Percentiles rank a stretch among this genome's conserved stretches.
Conservation (phyloP, 2,797 vertebrate genomes). For the Hafferia zeledoni region DNA sequence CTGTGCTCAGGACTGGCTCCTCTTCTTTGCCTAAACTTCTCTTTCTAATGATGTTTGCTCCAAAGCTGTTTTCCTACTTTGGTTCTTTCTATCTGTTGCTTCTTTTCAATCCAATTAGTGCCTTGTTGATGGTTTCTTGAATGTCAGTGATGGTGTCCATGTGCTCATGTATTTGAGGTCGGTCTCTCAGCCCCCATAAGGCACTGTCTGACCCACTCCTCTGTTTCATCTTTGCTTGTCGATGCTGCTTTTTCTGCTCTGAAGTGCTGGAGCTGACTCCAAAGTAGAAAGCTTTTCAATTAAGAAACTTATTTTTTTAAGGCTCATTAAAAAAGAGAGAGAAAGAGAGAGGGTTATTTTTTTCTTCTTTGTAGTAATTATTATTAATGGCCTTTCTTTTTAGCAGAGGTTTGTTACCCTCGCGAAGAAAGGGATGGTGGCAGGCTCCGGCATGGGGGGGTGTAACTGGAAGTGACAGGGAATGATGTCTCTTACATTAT, state of each 20-base stretch:
- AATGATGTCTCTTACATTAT: background rate
- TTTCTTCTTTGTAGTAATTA: conserved; percentile 34
- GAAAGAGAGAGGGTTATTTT: background rate
- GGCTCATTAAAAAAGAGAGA: conserved; percentile 66
- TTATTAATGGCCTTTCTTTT: conserved; percentile 47
- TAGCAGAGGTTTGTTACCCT: background rate
- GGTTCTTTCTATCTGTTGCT: background rate
- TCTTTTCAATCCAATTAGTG: conserved; percentile 63
- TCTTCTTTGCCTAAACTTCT: background rate
- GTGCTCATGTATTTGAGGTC: conserved; percentile 43
- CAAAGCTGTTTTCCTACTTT: conserved; percentile 17
- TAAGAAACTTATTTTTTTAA: conserved; percentile 53
- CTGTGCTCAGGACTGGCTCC: background rate
- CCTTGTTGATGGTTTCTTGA: conserved; percentile 17
- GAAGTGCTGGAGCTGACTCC: conserved; percentile 44
- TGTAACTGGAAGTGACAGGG: background rate
- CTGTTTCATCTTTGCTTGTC: conserved; percentile 13
- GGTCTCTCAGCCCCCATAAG: background rate
- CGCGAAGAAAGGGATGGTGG: background rate
- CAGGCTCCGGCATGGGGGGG: background rate
- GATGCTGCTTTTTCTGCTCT: conserved; percentile 28
- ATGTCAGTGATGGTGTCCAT: background rate
- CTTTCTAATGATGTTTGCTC: conserved; percentile 5
- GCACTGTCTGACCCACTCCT: conserved; percentile 31
- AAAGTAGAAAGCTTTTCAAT: conserved; percentile 68